These are phyloP conservation scores for Danionella dracula DNA, from an alignment of 2,797 vertebrate genomes.

Conservation along the genomic window DNA sequence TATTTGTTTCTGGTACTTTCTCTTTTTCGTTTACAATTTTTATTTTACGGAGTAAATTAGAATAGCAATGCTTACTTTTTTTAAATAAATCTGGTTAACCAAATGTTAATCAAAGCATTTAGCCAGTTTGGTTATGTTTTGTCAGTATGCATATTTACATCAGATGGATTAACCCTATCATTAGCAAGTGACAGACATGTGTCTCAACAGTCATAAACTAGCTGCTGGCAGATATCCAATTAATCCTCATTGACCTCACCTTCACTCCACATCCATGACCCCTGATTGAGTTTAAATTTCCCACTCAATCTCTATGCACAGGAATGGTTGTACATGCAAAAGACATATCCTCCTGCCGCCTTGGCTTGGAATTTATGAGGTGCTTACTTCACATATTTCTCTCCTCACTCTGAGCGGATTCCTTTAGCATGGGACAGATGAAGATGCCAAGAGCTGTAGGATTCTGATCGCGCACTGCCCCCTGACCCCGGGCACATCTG, in stretches of 20 bases:
- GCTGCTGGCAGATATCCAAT: slow-evolving; percentile 59
- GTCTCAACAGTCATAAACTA: slow-evolving; percentile 49
- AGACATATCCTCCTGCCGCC: background rate
- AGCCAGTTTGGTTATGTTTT: too few species aligned
- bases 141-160: too few species aligned
- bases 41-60: too few species aligned
- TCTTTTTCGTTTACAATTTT: too few species aligned
- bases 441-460: slow-evolving; percentile 3
- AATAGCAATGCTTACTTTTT: too few species aligned
- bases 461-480: slow-evolving; percentile 12
- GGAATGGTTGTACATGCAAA: background rate
- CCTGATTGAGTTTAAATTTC: slow-evolving; percentile 1
- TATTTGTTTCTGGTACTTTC: too few species aligned
- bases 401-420: background rate
- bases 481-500: slow-evolving; percentile 33
- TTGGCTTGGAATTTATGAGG: background rate
- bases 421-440: slow-evolving; percentile 6
- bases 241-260: slow-evolving; percentile 67
- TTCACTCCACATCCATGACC: slow-evolving; percentile 43
- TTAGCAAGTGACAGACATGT: slow-evolving; percentile 51
- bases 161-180: slow-evolving; percentile 64
- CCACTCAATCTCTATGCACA: background rate
- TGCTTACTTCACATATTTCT: background rate
- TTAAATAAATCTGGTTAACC: too few species aligned
- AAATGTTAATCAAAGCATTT: too few species aligned